phyloP scores from a whole-genome alignment of 2,113 vertebrate species.

The Petromus typicus region DNA sequence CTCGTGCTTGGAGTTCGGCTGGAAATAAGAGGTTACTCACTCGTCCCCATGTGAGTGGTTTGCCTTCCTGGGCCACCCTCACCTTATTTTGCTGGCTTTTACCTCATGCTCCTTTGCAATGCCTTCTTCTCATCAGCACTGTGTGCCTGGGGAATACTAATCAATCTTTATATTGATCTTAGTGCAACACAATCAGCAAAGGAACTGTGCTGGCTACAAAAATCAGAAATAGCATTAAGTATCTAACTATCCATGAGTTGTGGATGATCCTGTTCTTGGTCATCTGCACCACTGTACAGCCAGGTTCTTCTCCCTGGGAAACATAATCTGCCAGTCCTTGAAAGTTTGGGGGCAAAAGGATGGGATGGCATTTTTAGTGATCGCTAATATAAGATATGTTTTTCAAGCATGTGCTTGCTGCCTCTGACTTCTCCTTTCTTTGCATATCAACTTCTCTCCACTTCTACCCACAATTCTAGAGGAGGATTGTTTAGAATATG shows the following conservation, averaged over 20 bases:
- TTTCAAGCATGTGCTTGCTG: not conserved
- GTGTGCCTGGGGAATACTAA: not conserved
- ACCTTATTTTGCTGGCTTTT: not conserved
- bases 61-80: not conserved
- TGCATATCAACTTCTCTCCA: not conserved
- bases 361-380: not conserved
- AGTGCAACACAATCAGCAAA: not conserved
- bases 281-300: not conserved
- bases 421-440: not conserved
- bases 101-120: not conserved
- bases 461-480: not conserved
- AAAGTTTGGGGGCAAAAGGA: not conserved
- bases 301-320: not conserved
- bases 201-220: not conserved
- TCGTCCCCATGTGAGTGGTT: not conserved
- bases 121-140: not conserved
- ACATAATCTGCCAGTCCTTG: not conserved
- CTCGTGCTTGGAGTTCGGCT: not conserved
- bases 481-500: not conserved
- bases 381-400: not conserved
- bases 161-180: constrained; percentile 7
- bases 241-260: not conserved
- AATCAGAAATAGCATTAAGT: not conserved
- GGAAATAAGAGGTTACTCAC: not conserved
- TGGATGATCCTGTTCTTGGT: not conserved